Percentiles rank a stretch among this genome's conserved stretches.
phyloP scores from a whole-genome alignment of 2,797 vertebrate species.

The Eleutherodactylus coqui region DNA sequence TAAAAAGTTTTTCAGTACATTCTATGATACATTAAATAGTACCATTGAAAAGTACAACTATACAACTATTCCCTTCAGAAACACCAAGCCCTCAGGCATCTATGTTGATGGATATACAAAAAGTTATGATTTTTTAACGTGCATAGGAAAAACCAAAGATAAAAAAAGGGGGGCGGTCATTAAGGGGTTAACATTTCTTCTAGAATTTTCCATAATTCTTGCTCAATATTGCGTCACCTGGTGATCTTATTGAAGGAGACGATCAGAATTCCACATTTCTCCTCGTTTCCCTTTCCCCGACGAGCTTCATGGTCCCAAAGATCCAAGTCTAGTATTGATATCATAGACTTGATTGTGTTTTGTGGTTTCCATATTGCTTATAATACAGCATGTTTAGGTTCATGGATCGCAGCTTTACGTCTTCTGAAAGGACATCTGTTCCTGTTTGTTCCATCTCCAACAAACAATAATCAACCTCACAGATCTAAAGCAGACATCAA shows the following conservation, averaged over 20 bases:
- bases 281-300: neutral
- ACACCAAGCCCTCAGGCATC: too few species aligned
- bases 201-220: neutral
- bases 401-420: conserved; percentile 40
- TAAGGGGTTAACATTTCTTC: neutral
- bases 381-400: conserved; percentile 41
- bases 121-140: too few species aligned
- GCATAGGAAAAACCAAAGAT: too few species aligned
- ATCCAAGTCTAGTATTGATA: neutral
- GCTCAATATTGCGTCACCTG: neutral
- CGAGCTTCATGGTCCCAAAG: neutral
- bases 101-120: too few species aligned
- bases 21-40: too few species aligned
- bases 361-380: conserved; percentile 46
- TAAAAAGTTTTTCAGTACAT: too few species aligned
- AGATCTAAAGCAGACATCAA: conserved; percentile 61
- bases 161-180: too few species aligned
- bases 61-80: too few species aligned
- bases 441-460: conserved; percentile 58
- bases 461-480: conserved; percentile 54
- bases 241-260: neutral
- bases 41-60: too few species aligned
- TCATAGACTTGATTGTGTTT: conserved; percentile 33
- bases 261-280: neutral
- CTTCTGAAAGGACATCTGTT: conserved; percentile 59